These are phyloP conservation scores for Oreochromis mossambicus DNA, from an alignment of 2,797 vertebrate species.

Conservation along the genomic window DNA sequence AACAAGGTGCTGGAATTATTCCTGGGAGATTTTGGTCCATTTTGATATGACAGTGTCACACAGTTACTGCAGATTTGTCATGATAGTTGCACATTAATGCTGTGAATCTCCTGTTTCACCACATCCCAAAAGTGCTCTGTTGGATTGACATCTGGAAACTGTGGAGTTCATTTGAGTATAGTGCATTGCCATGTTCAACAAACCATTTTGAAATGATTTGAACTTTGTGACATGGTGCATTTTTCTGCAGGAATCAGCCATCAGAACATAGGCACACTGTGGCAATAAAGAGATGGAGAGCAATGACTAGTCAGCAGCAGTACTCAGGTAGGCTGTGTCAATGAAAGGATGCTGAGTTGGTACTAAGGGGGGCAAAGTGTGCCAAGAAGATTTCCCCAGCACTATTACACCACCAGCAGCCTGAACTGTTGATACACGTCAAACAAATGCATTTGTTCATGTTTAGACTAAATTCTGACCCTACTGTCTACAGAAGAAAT, in stretches of 20 bases:
- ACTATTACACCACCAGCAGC: neutral
- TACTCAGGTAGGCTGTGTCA: neutral
- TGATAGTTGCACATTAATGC: neutral
- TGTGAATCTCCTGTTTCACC: neutral
- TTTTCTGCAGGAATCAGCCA: neutral
- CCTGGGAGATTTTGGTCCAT: neutral
- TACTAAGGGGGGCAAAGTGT: accelerated
- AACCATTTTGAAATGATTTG: neutral
- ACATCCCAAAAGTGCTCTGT: neutral
- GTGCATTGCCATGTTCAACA: neutral
- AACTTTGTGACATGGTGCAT: neutral
- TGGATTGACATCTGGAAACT: neutral
- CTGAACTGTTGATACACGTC: neutral
- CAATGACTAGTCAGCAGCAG: neutral
- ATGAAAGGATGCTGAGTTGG: neutral
- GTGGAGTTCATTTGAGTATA: neutral
- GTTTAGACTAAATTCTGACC: neutral
- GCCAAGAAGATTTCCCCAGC: neutral
- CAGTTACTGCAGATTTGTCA: neutral
- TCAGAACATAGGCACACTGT: neutral
- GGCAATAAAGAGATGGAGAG: neutral
- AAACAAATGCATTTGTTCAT: neutral
- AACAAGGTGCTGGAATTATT: neutral
- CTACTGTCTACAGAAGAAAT: neutral
- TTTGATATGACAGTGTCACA: neutral